Conservation (phyloP, 2,113 vertebrate species). For the Indicator indicator region DNA sequence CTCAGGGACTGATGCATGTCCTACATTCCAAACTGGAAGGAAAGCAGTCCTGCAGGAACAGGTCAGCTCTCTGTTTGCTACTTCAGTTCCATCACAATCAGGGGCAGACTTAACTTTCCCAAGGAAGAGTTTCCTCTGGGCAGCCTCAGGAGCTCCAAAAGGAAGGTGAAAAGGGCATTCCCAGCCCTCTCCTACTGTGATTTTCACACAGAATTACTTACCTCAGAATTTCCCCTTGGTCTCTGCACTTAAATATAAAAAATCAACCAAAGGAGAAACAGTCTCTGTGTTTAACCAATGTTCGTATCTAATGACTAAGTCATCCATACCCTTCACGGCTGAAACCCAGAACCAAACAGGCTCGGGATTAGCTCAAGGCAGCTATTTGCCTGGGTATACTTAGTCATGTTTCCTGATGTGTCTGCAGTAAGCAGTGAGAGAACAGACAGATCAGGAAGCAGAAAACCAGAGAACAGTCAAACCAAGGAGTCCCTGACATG, state of each 20-base stretch:
- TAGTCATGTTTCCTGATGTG: background rate
- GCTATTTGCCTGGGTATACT: background rate
- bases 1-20: background rate
- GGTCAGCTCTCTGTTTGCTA: slow-evolving; percentile 15
- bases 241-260: background rate
- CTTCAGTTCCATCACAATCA: slow-evolving; percentile 8
- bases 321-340: background rate
- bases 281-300: background rate
- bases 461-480: background rate
- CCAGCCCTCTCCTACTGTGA: background rate
- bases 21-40: background rate
- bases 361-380: background rate
- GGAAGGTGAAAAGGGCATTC: slow-evolving; percentile 48
- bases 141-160: slow-evolving; percentile 5
- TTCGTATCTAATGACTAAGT: background rate
- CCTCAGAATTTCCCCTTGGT: background rate
- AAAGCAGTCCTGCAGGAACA: slow-evolving; percentile 26
- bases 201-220: background rate
- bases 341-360: background rate
- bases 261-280: background rate
- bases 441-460: background rate
- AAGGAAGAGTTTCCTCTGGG: slow-evolving; percentile 2
- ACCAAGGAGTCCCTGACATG: background rate
- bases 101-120: background rate
- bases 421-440: background rate